Conservation (phyloP, 2,113 vertebrate species). For the Notothenia rossii region DNA sequence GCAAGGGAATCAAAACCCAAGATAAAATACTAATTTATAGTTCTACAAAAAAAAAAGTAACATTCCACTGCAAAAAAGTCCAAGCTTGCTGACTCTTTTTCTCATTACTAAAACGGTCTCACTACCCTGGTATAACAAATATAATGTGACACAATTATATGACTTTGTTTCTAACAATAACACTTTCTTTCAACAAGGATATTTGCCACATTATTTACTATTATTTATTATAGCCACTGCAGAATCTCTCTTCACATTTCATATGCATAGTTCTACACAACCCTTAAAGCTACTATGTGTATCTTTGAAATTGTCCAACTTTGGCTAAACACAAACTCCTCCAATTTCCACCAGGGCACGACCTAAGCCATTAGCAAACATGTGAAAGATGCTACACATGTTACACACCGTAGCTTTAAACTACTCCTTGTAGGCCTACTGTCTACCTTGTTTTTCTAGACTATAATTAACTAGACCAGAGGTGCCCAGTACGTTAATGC, state of each 20-base stretch:
- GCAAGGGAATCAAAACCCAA: not conserved
- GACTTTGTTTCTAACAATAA: not conserved
- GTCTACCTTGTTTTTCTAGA: not conserved
- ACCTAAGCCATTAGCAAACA: no score
- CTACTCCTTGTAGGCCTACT: not conserved
- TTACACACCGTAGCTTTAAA: not conserved
- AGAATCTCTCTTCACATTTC: not conserved
- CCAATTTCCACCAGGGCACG: not conserved
- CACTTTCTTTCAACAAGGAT: not conserved
- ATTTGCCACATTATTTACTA: not conserved
- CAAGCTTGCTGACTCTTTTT: not conserved
- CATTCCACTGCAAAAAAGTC: not conserved
- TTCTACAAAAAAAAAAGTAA: not conserved
- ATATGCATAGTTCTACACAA: slow-evolving; percentile 6
- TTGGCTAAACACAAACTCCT: not conserved
- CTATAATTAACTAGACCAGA: not conserved
- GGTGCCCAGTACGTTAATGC: no score
- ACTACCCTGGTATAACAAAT: not conserved
- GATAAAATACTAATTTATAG: not conserved
- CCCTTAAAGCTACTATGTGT: slow-evolving; percentile 10
- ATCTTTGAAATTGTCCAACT: not conserved
- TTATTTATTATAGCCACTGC: not conserved
- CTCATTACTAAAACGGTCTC: not conserved
- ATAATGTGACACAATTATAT: not conserved
- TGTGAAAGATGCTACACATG: not conserved